Evolutionary conservation across 2,888 invertebrate genomes (phyloP), one percentile per base, ranked within the genome.

Genomic region (Pheosia tremula): DNA sequence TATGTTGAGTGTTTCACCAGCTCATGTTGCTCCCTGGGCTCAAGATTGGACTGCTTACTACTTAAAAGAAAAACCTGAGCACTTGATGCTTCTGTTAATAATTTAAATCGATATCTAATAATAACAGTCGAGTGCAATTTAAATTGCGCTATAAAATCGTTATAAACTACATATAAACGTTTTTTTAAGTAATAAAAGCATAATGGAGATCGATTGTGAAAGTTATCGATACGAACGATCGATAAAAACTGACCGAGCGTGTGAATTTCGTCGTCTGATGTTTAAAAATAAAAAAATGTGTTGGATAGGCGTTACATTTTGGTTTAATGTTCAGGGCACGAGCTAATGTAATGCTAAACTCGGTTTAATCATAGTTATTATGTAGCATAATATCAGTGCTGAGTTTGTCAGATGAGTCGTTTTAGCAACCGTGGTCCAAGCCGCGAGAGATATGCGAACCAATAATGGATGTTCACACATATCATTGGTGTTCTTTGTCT

Each of bases 281-380:
- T 79, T 68, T 69, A 67, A 64, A 61, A 74, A 72, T 75, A 69
- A 78, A 74, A 74, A 79, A 78, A 74, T 71, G 75, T 78, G 79
- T 75, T 71, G 63, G 66, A 77, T 72, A 75, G 79, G 76, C 75
- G 80, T 74, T 73, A 77, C 74, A 75, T 64, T 63, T 69, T 72
- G 77, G 74, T 53, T 37, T 54, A 54, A 54, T 77, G 77, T 73
- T 63, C 75, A 75, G 74, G 79, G 84, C 85, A 83, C 84, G 83
- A 80, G 83, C 86, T 88, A 86, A 87, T 85, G 82, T 78, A 78
- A 80, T 81, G 81, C 84, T 85, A 85, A 85, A 85, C 81, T 82
- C 69, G 75, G 67, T 67, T 73, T 89, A 89, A 90, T 89, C 80
- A 88, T 82, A 84, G 87, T 85, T 80, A 89, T 89, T 86, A 87